Conservation (phyloP, 2,888 invertebrate genomes). For the Aradus depressus region DNA sequence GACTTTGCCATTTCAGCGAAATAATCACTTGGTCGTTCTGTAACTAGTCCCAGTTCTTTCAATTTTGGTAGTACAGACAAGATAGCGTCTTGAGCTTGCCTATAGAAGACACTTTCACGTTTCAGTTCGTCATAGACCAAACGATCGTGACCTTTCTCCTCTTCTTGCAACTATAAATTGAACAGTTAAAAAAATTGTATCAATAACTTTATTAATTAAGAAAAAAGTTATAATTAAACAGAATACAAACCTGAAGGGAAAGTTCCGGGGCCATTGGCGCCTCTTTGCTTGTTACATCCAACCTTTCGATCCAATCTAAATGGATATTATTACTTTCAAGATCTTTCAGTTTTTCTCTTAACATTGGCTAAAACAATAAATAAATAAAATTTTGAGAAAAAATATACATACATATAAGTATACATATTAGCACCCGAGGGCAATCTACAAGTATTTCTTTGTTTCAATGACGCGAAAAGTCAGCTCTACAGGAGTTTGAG, state of each 20-base stretch:
- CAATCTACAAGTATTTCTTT: too few relatives aligned
- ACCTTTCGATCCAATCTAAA: constrained; percentile 73
- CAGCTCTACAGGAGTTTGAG: too few relatives aligned
- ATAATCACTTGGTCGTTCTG: constrained; percentile 86
- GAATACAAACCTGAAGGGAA: constrained; percentile 46
- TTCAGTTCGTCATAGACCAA: constrained; percentile 73
- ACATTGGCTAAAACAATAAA: constrained; percentile 39
- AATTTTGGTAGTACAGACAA: constrained; percentile 66
- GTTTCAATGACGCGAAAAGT: too few relatives aligned
- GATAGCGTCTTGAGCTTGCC: constrained; percentile 80
- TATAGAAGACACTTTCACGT: constrained; percentile 74
- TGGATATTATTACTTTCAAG: constrained; percentile 58
- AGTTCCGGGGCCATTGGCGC: constrained; percentile 79
- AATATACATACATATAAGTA: background rate
- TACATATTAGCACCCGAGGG: too few relatives aligned
- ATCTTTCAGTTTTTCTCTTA: constrained; percentile 59
- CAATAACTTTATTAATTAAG: background rate
- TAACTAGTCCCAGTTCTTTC: constrained; percentile 60
- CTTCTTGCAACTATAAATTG: constrained; percentile 34
- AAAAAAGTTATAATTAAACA: background rate
- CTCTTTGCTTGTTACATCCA: constrained; percentile 65
- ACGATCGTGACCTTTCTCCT: constrained; percentile 31
- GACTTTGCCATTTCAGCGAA: constrained; percentile 99
- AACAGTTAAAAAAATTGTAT: background rate
- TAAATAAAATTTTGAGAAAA: background rate